A percentile compares a stretch with the other conserved stretches of the same genome.
Evolutionary conservation across 1,140 invertebrate species (phyloP).

Genomic region (Helicorthomorpha holstii): DNA sequence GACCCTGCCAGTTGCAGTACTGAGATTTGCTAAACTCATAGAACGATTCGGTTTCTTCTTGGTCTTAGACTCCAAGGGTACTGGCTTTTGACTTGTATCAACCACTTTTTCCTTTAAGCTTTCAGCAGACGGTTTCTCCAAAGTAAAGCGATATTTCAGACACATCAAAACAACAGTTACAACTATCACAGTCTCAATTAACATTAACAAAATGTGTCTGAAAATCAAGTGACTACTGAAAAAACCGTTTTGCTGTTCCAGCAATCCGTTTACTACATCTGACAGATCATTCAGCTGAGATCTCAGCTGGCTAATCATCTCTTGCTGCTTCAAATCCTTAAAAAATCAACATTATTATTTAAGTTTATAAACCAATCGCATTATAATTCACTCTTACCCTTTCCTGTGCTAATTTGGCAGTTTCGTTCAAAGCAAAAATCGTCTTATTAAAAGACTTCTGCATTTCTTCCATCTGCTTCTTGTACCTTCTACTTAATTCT

Average conservation of each 20-base stretch:
- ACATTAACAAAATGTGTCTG: slow-evolving; percentile 32
- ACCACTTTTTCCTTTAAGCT: too few species aligned
- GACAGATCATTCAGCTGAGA: slow-evolving; percentile 11
- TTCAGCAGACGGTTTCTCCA: too few species aligned
- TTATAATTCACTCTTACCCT: slow-evolving; percentile 38
- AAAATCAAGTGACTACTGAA: slow-evolving; percentile 22
- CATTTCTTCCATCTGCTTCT: slow-evolving; percentile 91
- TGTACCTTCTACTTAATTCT: slow-evolving; percentile 81
- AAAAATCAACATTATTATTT: neutral
- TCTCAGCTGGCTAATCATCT: slow-evolving; percentile 21
- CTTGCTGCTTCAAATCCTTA: slow-evolving; percentile 29
- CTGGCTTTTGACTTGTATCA: too few species aligned
- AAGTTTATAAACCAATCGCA: slow-evolving; percentile 22
- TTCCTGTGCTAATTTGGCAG: slow-evolving; percentile 47
- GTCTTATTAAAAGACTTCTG: slow-evolving; percentile 68
- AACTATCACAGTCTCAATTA: slow-evolving; percentile 33
- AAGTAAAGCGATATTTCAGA: too few species aligned
- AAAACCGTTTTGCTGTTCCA: slow-evolving; percentile 11
- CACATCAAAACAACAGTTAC: slow-evolving; percentile 29
- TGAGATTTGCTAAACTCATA: too few species aligned
- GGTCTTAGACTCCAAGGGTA: too few species aligned
- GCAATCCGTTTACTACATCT: slow-evolving; percentile 21
- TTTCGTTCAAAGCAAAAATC: slow-evolving; percentile 50
- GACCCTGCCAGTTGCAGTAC: too few species aligned
- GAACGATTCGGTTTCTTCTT: too few species aligned